Conservation (phyloP, 2,888 invertebrate species). For the Drosophila sordidapex region DNA sequence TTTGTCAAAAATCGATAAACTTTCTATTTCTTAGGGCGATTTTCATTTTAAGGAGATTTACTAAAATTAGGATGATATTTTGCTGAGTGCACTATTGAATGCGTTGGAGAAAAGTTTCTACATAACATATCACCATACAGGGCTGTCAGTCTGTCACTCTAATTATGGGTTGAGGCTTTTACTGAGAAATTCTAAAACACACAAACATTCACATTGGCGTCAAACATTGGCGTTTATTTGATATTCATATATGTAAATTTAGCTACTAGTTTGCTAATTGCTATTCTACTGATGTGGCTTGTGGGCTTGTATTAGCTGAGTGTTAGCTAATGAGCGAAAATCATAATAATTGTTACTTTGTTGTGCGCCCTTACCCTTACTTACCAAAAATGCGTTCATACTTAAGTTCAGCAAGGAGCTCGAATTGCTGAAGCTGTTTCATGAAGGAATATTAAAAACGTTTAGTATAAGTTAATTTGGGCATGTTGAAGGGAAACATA, state of each 20-base stretch:
- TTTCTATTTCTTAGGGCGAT: neutral
- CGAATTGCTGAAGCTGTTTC: neutral
- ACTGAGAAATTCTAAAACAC: neutral
- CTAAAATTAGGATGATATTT: neutral
- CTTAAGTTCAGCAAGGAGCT: neutral
- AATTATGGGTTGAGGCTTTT: constrained; percentile 1
- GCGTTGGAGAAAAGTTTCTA: neutral
- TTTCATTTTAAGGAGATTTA: neutral
- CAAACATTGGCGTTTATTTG: neutral
- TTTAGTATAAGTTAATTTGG: neutral
- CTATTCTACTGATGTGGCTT: constrained; percentile 1
- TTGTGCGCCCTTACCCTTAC: neutral
- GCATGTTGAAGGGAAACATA: neutral
- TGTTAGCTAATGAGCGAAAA: neutral
- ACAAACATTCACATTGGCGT: neutral
- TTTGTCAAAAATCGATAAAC: neutral
- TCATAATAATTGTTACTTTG: neutral
- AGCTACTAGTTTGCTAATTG: neutral
- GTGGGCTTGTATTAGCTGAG: neutral
- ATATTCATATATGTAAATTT: neutral
- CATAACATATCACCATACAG: neutral
- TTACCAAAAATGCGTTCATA: neutral
- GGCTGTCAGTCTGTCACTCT: neutral
- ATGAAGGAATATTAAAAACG: neutral
- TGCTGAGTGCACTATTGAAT: neutral